Evolutionary conservation across 2,113 vertebrate species (phyloP).

Genomic region (Labeo catla): DNA sequence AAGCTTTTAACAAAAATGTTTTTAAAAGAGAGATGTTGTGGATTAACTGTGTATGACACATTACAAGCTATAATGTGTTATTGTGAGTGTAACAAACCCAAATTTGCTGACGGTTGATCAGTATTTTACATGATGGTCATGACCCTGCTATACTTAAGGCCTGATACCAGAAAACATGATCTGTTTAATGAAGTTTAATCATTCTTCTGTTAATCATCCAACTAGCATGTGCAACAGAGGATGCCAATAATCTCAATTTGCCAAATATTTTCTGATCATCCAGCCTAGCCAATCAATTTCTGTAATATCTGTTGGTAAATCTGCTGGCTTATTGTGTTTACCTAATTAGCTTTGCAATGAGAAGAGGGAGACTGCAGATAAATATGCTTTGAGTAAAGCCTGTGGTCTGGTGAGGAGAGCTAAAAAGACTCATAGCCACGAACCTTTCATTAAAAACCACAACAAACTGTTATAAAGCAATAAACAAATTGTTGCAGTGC

Average conservation of each 20-base stretch:
- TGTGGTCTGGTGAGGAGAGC: not conserved
- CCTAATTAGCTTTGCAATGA: not conserved
- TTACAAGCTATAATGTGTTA: not conserved
- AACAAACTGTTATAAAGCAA: conserved; percentile 3
- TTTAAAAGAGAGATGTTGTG: not conserved
- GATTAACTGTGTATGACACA: not conserved
- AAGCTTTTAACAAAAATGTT: not conserved
- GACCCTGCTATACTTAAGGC: not conserved
- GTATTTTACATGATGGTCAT: not conserved
- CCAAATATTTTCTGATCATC: not conserved
- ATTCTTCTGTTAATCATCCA: not conserved
- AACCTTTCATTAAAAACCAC: conserved; percentile 7
- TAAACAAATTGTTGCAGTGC: not conserved
- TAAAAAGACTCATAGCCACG: not conserved
- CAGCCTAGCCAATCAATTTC: not conserved
- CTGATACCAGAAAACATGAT: not conserved
- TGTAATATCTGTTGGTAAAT: not conserved
- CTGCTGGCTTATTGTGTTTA: not conserved
- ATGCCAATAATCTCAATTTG: not conserved
- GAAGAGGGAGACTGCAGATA: not conserved
- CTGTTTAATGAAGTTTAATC: not conserved
- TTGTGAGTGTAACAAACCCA: not conserved
- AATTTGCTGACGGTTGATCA: too few relatives aligned
- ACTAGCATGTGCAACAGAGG: not conserved
- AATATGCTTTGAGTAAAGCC: conserved; percentile 8